Evolutionary conservation across 2,113 vertebrate species (phyloP), one percentile per base, ranked within the genome.

Genomic region (Sturnus vulgaris): DNA sequence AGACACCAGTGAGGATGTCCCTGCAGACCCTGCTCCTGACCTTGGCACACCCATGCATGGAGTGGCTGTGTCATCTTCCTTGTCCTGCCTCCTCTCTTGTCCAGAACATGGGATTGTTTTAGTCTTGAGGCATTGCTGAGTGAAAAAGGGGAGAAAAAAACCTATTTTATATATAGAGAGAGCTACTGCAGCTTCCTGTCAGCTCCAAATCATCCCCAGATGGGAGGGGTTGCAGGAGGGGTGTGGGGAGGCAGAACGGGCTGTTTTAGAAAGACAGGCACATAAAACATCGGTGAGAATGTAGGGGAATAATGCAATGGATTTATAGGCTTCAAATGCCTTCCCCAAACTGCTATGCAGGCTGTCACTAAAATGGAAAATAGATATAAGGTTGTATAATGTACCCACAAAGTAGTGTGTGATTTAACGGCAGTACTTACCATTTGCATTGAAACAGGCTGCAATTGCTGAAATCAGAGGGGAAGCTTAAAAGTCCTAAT

Each of bases 301-400:
- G 18, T 5, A 57, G 37, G 33, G 70, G 39, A 61, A 72, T 91
- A 93, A 57, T 52, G 70, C 31, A 71, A 81, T 66, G 55, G 77
- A 90, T 88, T 88, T 88, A 79, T 56, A 35, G 64, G 73, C 86
- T 94, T 90, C 52, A 55, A 20, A 60, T 93, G 53, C 69, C 52
- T 91, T 87, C 76, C 31, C 53, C 61, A 82, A 95, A 84, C 64
- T 64, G 86, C 82, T 64, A 17, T 50, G 72, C 90, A 75, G 88
- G 46, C 42, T 96, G 94, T 75, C 90, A 82, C 56, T 82, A 50
- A 86, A 92, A 76, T 64, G 86, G 82, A 84, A 90, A 96, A 78
- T 31, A 75, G 82, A 33, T 84, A 31, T 19, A 49, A 92, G 84
- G 53, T 61, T 86, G 88, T 63, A 42, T 94, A 94, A 88, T 78